These are phyloP conservation scores for Cervus canadensis DNA, from an alignment of 2,113 vertebrate species.

Conservation along the genomic window DNA sequence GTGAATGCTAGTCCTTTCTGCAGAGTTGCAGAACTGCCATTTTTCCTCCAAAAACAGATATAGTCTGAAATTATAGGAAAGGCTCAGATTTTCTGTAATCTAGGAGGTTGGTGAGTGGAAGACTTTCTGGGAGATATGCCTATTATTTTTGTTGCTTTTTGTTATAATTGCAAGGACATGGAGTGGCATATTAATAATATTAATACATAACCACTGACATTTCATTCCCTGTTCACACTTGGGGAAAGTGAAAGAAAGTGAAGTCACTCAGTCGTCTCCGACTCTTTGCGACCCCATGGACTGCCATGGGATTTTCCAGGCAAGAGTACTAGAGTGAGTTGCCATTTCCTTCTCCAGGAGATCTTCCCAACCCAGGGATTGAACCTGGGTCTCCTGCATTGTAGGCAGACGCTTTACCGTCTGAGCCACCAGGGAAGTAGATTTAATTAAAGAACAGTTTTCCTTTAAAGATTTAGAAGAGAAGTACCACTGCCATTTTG, in stretches of 20 bases:
- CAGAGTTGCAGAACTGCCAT: background rate
- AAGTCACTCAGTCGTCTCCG: background rate
- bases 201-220: background rate
- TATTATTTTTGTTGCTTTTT: conserved; percentile 14
- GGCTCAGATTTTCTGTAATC: background rate
- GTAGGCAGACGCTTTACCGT: background rate
- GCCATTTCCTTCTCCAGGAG: background rate
- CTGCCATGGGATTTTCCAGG: background rate
- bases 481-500: background rate
- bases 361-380: background rate
- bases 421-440: background rate
- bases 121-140: background rate
- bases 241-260: background rate
- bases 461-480: conserved; percentile 15
- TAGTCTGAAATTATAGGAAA: conserved; percentile 40
- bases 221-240: conserved; percentile 1
- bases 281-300: background rate
- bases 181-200: conserved; percentile 20
- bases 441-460: conserved; percentile 31
- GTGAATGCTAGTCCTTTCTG: conserved; percentile 14
- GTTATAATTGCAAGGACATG: background rate
- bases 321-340: background rate
- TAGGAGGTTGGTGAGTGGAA: background rate
- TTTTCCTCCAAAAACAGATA: conserved; percentile 13
- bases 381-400: background rate